These are phyloP conservation scores for Flexamia atlantica DNA, from an alignment of 2,888 invertebrate genomes.

Conservation along the genomic window DNA sequence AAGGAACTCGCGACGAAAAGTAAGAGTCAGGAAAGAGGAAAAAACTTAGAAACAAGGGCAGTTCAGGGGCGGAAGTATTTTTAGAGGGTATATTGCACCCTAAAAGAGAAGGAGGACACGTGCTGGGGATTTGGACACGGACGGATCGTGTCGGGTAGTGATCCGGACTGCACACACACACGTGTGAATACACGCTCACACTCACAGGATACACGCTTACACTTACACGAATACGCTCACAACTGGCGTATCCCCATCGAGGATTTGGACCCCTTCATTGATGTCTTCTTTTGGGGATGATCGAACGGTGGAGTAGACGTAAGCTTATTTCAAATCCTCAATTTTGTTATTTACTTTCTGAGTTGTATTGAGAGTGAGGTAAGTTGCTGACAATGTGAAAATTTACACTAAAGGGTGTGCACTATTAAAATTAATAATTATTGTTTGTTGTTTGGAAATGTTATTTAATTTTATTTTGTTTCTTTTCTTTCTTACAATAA, in stretches of 20 bases:
- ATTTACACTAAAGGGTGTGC: no score
- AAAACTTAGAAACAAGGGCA: background rate
- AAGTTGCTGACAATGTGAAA: no score
- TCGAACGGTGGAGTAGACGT: background rate
- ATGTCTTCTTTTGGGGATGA: slow-evolving; percentile 27
- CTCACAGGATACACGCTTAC: slow-evolving; percentile 22
- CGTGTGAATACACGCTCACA: background rate
- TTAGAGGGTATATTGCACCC: slow-evolving; percentile 1
- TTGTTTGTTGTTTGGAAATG: no score
- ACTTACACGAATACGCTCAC: background rate
- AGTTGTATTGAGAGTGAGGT: background rate
- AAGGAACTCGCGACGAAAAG: no score
- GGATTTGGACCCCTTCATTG: slow-evolving; percentile 20
- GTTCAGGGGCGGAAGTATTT: slow-evolving; percentile 2
- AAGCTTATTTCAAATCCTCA: background rate
- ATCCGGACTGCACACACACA: background rate
- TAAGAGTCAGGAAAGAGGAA: no score
- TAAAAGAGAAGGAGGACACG: slow-evolving; percentile 31
- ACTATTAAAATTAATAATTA: no score
- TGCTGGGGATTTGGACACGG: slow-evolving; percentile 31
- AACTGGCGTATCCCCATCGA: background rate
- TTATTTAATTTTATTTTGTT: no score
- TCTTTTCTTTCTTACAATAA: no score
- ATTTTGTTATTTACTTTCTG: slow-evolving; percentile 5
- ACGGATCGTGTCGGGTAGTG: slow-evolving; percentile 16